Conservation (phyloP, 2,888 invertebrate genomes). For the Terebella lapidaria region DNA sequence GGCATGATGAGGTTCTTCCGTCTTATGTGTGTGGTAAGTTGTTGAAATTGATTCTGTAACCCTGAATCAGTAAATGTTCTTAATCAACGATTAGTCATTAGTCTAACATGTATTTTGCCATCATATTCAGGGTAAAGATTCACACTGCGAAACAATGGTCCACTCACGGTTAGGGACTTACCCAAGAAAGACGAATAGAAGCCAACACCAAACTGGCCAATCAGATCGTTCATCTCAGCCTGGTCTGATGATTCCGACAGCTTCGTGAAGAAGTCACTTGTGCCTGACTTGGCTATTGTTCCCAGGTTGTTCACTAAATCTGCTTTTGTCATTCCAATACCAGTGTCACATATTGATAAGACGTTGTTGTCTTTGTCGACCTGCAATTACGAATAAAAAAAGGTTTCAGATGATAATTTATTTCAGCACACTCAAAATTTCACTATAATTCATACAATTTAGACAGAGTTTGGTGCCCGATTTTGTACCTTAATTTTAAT, state of each 20-base stretch:
- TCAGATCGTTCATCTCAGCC: slow-evolving; percentile 88
- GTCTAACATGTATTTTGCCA: too few relatives aligned
- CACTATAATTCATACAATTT: not conserved
- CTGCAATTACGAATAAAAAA: slow-evolving; percentile 34
- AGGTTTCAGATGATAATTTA: not conserved
- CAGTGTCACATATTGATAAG: slow-evolving; percentile 91
- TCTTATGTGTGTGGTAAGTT: not conserved
- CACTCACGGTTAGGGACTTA: slow-evolving; percentile 32
- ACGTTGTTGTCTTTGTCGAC: slow-evolving; percentile 88
- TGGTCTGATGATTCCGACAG: slow-evolving; percentile 59
- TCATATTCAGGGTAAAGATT: too few relatives aligned
- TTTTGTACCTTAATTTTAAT: slow-evolving; percentile 72
- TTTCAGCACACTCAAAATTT: not conserved
- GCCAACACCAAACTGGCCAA: slow-evolving; percentile 99
- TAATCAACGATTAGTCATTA: too few relatives aligned
- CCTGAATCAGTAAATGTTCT: too few relatives aligned
- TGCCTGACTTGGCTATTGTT: slow-evolving; percentile 96
- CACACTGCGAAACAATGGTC: too few relatives aligned
- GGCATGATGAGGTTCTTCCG: not conserved
- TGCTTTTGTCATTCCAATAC: slow-evolving; percentile 92
- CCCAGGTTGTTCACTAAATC: slow-evolving; percentile 94
- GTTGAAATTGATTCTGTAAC: not conserved
- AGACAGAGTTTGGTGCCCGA: not conserved
- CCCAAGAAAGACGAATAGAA: slow-evolving; percentile 94
- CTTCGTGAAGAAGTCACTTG: slow-evolving; percentile 89